Evolutionary conservation across 2,888 invertebrate genomes (phyloP), one percentile per base, ranked within the genome.

Genomic region (Sesia apiformis): DNA sequence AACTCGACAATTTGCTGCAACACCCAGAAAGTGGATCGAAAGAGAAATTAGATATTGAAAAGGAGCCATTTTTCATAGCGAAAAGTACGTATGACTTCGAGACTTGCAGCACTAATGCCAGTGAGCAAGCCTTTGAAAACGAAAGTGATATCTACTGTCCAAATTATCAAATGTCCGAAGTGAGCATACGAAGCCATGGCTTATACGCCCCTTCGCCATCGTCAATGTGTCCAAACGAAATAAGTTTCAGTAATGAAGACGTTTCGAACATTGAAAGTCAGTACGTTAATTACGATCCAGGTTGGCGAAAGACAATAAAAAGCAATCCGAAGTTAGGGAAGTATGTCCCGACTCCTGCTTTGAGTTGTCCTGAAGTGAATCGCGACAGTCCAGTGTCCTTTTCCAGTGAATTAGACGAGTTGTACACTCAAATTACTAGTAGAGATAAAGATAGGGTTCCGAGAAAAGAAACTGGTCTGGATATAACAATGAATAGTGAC

Each of bases 371-470:
- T 0, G 89, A 88, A 59, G 89, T 87, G 0, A 86, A 87, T 58
- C 64, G 88, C 3, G 83, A 87, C 4, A 82, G 86, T 65, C 88
- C 90, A 0, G 81, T 82, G 38, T 89, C 90, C 0, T 84, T 85
- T 60, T 69, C 81, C 50, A 92, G 92, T 66, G 92, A 92, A 62
- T 82, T 94, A 53, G 94, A 94, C 66, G 93, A 93, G 69, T 80
- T 94, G 5, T 94, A 94, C 70, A 93, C 94, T 63, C 93, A 93
- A 67, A 94, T 94, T 51, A 90, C 91, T 8, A 84, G 92, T 63
- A 70, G 84, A 57, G 81, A 83, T 54, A 76, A 78, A 55, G 81
- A 83, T 4, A 77, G 82, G 61, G 81, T 83, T 54, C 75, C 78
- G 55, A 80, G 83, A 4, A 77, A 82, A 61, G 66, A 74, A 52